Evolutionary conservation across 2,797 vertebrate genomes (phyloP).

Genomic region (Ctenosaura bakeri): DNA sequence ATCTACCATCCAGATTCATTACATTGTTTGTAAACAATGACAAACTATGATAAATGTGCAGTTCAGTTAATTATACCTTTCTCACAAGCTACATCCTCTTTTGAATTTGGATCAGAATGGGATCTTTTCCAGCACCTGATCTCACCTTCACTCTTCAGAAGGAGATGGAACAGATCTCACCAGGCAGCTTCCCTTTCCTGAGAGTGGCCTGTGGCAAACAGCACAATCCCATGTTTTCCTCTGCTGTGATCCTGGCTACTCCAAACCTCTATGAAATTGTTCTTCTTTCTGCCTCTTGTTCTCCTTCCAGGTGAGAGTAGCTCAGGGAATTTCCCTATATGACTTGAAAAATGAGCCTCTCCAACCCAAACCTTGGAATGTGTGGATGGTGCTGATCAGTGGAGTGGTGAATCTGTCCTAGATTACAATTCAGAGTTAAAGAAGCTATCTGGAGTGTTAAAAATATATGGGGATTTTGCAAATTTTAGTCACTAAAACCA

Average conservation of each 20-base stretch:
- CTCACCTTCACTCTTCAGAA: conserved; percentile 39
- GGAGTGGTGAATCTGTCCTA: no score
- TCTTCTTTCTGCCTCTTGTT: neutral
- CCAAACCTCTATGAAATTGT: neutral
- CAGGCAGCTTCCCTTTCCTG: neutral
- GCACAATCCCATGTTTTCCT: neutral
- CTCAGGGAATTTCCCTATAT: neutral
- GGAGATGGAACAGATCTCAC: conserved; percentile 38
- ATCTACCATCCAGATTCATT: conserved; percentile 76
- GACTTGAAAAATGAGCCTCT: neutral
- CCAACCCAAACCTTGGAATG: neutral
- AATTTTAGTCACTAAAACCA: no score
- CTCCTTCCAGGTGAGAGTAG: neutral
- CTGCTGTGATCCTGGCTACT: neutral
- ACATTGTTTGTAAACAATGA: conserved; percentile 75
- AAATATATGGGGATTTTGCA: no score
- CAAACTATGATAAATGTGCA: conserved; percentile 73
- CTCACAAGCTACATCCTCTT: conserved; percentile 34
- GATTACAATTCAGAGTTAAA: no score
- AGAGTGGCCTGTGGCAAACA: neutral
- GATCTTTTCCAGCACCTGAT: conserved; percentile 63
- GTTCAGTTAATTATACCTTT: conserved; percentile 69
- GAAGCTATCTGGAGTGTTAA: no score
- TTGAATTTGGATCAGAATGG: conserved; percentile 59
- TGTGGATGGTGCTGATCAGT: no score